Base-by-base conservation (phyloP, 2,113 vertebrate genomes). In the Heterotis niloticus region DNA sequence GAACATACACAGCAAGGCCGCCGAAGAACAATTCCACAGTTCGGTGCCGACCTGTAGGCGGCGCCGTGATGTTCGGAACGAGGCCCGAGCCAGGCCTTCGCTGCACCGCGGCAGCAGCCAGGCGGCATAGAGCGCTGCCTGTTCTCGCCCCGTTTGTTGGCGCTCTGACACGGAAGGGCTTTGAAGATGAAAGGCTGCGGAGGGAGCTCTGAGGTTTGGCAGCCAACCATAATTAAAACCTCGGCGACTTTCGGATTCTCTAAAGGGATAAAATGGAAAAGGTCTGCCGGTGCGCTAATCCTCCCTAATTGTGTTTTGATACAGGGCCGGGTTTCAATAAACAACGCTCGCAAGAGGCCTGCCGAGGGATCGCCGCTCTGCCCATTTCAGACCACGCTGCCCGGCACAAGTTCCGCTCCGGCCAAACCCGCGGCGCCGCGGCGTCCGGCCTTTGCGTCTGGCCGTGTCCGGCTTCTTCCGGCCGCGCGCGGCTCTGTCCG, bases 141-240 rank as follows among this genome's bases (percentile, higher is more conserved):
- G 29, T 62, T 75, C 76, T 12, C 76, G 64, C 11, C 79, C 81
- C 80, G 80, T 86, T 82, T 84, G 64, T 86, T 78, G 66, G 44
- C 54, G 81, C 75, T 85, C 54, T n/a, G 18, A 87, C 83, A 85
- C 77, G 74, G 81, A 84, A 77, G 81, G 71, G 80, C 87, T 91
- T 90, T 91, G 84, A 90, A 91, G 90, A 90, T 90, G 83, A 89
- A 90, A 90, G 74, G 79, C 83, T 83, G 81, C 66, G 65, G 77
- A 83, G 81, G 81, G 86, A 81, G 72, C 83, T 83, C 51, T 5
- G 44, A 81, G 83, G 81, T 74, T 83, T 85, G 83, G 83, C 83
- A 84, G 85, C 86, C 82, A 84, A 85, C 71, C 73, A 79, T 87
- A 90, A 90, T 91, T 90, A 90, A 92, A 90, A 90, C 85, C 86